Evolutionary conservation across 2,797 vertebrate genomes (phyloP).

Genomic region (Lithobates pipiens): DNA sequence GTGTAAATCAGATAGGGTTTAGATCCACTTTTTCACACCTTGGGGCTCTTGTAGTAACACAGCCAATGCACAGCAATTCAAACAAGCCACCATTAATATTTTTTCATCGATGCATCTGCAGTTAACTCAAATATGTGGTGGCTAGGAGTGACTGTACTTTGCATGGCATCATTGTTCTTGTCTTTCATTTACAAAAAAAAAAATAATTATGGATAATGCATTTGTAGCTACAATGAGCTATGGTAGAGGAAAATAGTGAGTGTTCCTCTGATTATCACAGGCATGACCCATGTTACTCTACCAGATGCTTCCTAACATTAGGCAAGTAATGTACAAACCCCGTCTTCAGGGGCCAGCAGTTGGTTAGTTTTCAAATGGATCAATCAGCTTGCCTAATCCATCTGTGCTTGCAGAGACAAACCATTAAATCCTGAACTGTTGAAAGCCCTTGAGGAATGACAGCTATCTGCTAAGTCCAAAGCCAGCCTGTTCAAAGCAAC

Average conservation of each 20-base stretch:
- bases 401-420: conserved; percentile 32
- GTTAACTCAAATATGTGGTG: too few species aligned
- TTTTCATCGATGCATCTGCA: too few species aligned
- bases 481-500: conserved; percentile 8
- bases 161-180: too few species aligned
- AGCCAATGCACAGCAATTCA: too few species aligned
- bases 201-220: neutral
- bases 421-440: conserved; percentile 26
- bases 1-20: too few species aligned
- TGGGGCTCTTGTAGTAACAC: too few species aligned
- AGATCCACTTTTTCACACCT: too few species aligned
- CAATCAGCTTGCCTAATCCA: conserved; percentile 28
- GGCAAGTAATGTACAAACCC: neutral
- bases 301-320: conserved; percentile 12
- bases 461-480: conserved; percentile 15
- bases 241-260: neutral
- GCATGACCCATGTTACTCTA: neutral
- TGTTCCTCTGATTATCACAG: neutral
- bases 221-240: neutral
- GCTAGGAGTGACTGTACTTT: too few species aligned
- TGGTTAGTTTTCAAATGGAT: conserved; percentile 34
- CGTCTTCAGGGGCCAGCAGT: neutral
- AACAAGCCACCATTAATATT: too few species aligned
- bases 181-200: too few species aligned
- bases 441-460: conserved; percentile 24